Evolutionary conservation across 2,797 vertebrate species (phyloP).

Genomic region (Gobionotothen gibberifrons): DNA sequence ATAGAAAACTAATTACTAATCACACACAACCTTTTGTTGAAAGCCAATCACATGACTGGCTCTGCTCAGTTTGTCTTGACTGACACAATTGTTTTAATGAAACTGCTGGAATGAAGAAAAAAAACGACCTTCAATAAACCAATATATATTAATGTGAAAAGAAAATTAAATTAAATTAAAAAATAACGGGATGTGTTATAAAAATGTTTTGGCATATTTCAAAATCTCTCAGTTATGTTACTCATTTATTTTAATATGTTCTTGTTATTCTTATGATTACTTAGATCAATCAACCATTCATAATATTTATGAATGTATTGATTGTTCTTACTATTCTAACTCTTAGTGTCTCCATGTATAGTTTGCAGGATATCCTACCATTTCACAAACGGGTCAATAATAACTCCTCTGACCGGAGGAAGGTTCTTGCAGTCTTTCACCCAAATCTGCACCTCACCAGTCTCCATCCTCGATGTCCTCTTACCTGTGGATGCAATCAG

Average conservation of each 20-base stretch:
- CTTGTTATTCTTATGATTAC: too few species aligned
- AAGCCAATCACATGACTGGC: background rate
- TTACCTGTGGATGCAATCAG: conserved; percentile 76
- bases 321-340: background rate
- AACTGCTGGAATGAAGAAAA: background rate
- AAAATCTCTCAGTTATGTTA: background rate
- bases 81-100: background rate
- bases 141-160: background rate
- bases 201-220: background rate
- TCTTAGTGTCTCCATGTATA: background rate
- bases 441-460: conserved; percentile 95
- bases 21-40: too few species aligned
- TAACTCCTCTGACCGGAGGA: conserved; percentile 83
- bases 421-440: conserved; percentile 94
- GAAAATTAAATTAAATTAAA: background rate
- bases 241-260: background rate
- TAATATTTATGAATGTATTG: background rate
- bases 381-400: conserved; percentile 94
- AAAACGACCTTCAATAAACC: background rate
- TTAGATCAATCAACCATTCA: background rate
- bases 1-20: too few species aligned
- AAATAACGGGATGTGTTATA: background rate
- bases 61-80: background rate
- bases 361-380: conserved; percentile 84
- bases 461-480: conserved; percentile 76